Base-by-base conservation (phyloP, 2,797 vertebrate species). In the Bradypodion pumilum region DNA sequence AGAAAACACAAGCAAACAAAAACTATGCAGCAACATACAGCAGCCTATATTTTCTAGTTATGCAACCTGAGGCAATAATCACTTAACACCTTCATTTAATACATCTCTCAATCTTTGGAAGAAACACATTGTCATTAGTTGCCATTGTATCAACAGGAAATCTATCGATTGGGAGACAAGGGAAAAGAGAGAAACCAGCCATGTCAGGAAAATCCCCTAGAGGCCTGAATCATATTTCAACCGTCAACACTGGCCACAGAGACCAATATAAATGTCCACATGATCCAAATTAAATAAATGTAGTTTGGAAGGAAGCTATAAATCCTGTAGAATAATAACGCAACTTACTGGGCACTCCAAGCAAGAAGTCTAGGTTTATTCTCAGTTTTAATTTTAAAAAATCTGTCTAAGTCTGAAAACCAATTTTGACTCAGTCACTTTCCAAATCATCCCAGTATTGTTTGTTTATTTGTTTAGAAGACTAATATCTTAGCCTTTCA, bases 211-310 rank as follows among this genome's bases (percentile, higher is more conserved):
- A 84, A 7, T 72, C n/a, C 74, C 83, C 16, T 74, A 56, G 83
- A 74, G 91, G 16, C 65, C 2, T 40, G 42, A 91, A 78, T 88
- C 80, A 60, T 82, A 91, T 90, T 90, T 90, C 89, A 90, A 1
- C 83, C 80, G 79, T 86, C 84, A 83, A 87, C 46, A 60, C 66
- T 40, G 84, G 83, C 90, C 91, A 89, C 86, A 73, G 77, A 84
- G 86, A 91, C 83, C 91, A 78, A 81, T 70, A 69, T 69, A 89
- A 91, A 37, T 90, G 52, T 32, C 74, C 76, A 85, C 1, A 79
- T 59, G 84, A 88, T 80, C 73, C 86, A 91, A 85, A 93, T 92
- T 90, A 93, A 93, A 85, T 80, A 74, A 92, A 86, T 62, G 35
- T 85, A 82, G 88, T 89, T 87, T 88, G 27, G 8, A 93, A 88